A percentile compares a stretch with the other conserved stretches of the same genome.
Evolutionary conservation across 1,140 invertebrate species (phyloP).

Genomic region (Euura lappo): DNA sequence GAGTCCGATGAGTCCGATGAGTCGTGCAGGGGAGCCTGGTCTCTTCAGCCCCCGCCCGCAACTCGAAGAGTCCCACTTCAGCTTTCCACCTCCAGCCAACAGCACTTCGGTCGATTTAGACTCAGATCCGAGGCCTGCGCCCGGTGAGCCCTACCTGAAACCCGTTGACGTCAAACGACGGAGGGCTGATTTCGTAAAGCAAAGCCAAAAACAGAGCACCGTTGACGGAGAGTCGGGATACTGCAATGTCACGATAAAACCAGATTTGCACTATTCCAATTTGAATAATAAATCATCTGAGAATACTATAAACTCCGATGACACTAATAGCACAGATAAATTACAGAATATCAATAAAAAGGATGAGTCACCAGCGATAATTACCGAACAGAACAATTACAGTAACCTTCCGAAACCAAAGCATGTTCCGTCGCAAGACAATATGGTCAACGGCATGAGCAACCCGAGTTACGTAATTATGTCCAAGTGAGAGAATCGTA

Average conservation of each 20-base stretch:
- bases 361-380: slow-evolving; percentile 40
- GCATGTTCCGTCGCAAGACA: slow-evolving; percentile 58
- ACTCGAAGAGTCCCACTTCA: slow-evolving; percentile 41
- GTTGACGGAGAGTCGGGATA: slow-evolving; percentile 44
- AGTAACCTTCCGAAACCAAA: slow-evolving; percentile 66
- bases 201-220: slow-evolving; percentile 32
- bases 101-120: slow-evolving; percentile 45
- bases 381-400: slow-evolving; percentile 63
- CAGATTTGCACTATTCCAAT: neutral
- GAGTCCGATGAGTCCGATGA: slow-evolving; percentile 43
- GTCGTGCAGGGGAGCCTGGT: slow-evolving; percentile 32
- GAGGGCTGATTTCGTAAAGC: slow-evolving; percentile 50
- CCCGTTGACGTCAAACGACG: slow-evolving; percentile 54
- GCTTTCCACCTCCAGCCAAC: slow-evolving; percentile 52
- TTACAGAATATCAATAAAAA: slow-evolving; percentile 20
- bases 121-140: slow-evolving; percentile 62
- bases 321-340: neutral
- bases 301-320: neutral
- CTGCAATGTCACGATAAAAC: slow-evolving; percentile 47
- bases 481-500: slow-evolving; percentile 7
- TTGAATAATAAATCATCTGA: neutral
- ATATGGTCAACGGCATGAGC: slow-evolving; percentile 48
- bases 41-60: slow-evolving; percentile 55
- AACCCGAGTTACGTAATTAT: slow-evolving; percentile 60
- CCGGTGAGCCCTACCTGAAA: slow-evolving; percentile 51